phyloP scores from a whole-genome alignment of 2,797 vertebrate species.

The Malurus leucopterus region DNA sequence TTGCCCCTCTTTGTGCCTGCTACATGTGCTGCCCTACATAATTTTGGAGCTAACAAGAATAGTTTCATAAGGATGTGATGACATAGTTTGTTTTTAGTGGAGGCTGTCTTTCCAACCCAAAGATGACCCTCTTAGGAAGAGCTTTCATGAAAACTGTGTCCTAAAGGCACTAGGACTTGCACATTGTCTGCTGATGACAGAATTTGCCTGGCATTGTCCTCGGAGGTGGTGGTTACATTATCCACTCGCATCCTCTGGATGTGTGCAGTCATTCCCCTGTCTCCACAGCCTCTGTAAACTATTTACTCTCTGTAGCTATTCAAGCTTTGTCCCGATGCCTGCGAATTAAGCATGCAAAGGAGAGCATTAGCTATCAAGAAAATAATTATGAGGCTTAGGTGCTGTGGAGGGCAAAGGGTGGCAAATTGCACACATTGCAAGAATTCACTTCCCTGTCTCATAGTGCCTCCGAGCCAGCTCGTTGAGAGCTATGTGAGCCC shows the following conservation, averaged over 20 bases:
- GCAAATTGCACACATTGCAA: background rate
- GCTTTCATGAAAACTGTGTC: background rate
- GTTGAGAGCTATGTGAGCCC: background rate
- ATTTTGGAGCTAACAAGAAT: background rate
- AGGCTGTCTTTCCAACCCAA: background rate
- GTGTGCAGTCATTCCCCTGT: background rate
- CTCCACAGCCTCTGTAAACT: background rate
- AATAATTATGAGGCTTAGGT: background rate
- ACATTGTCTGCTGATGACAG: background rate
- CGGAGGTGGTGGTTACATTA: fast-evolving
- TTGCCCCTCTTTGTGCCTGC: background rate
- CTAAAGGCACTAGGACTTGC: background rate
- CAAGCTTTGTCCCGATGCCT: background rate
- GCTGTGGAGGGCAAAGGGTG: background rate
- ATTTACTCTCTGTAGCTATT: background rate
- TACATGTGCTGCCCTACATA: background rate
- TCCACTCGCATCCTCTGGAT: fast-evolving
- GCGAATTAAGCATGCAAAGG: background rate
- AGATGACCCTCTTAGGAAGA: background rate
- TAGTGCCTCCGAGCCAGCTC: fast-evolving
- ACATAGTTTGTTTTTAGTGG: background rate
- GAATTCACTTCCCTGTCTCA: background rate
- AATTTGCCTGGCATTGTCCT: background rate
- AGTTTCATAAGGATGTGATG: background rate
- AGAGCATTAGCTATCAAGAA: background rate